Evolutionary conservation across 2,113 vertebrate genomes (phyloP), one percentile per base, ranked within the genome.

Genomic region (Dasyornis broadbenti): DNA sequence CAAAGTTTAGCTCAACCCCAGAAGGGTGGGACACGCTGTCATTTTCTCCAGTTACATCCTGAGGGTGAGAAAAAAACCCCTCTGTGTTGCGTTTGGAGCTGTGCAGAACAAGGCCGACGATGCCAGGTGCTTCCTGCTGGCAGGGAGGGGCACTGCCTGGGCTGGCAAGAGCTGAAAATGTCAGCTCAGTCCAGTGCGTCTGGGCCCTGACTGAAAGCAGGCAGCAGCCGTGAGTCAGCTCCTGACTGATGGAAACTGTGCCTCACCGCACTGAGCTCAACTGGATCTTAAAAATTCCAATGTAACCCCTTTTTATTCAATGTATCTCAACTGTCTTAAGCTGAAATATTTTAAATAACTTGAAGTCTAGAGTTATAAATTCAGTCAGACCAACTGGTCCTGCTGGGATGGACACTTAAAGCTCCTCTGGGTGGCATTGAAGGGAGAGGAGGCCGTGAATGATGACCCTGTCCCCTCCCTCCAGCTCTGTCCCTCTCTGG

Each of bases 131-230:
- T 7, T 64, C 57, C 63, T 86, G 80, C 31, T 9, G 72, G 42
- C 24, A 73, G 33, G 56, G 50, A 61, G 65, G 39, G 68, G 14
- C 7, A 1, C 18, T 0, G 19, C 3, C 52, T 60, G n/a, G 8
- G 27, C 14, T 2, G 27, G 18, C 7, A 15, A 9, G 20, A 63
- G 31, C 8, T 92, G 3, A 4, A 35, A 17, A 53, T 35, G 22
- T 5, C 28, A 13, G 13, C 6, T 4, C 39, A 16, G 20, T 8
- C 4, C 27, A 0, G 3, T 63, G 68, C 33, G 1, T 4, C 1
- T 8, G 37, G 39, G 23, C 31, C 53, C 66, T 44, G 89, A 85
- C 19, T 75, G 78, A 35, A 85, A 70, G 45, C 93, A 89, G 80
- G 61, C 66, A 79, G 86, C 78, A 65, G 33, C 61, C 9, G 1